phyloP scores from a whole-genome alignment of 2,113 vertebrate species.

The Boleophthalmus pectinirostris region DNA sequence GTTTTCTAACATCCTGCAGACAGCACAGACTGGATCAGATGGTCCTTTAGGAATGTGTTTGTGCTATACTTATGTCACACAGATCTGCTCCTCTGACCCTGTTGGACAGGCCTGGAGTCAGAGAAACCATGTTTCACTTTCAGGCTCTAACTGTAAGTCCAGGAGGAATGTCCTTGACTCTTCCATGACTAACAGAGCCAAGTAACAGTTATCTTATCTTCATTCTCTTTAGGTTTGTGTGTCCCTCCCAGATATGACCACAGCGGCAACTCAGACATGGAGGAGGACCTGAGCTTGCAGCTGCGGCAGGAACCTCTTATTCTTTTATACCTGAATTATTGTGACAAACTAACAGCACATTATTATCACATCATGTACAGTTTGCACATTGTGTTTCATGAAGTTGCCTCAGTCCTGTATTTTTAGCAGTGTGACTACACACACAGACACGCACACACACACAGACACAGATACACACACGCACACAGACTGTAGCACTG shows the following conservation, averaged over 20 bases:
- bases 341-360: background rate
- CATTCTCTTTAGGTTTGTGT: conserved; percentile 13
- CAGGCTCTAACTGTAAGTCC: conserved; percentile 2
- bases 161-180: background rate
- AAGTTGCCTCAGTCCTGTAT: background rate
- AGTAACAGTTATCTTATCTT: conserved; percentile 8
- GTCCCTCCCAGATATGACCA: background rate
- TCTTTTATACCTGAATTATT: background rate
- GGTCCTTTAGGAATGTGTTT: conserved; percentile 58
- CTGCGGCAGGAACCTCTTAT: conserved; percentile 8
- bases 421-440: too few relatives aligned
- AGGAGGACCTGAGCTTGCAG: conserved; percentile 22
- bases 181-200: background rate
- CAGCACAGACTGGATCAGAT: conserved; percentile 10
- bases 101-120: conserved; percentile 37
- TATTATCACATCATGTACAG: background rate
- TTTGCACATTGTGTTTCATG: background rate
- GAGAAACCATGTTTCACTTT: conserved; percentile 38
- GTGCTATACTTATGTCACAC: conserved; percentile 56
- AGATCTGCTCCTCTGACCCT: conserved; percentile 34
- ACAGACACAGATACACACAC: too few relatives aligned
- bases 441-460: too few relatives aligned
- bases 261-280: conserved; percentile 28
- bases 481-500: conserved; percentile 45
- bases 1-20: conserved; percentile 37